Percentiles rank a stretch among this genome's conserved stretches.
These are phyloP conservation scores for Dimorphilus gyrociliatus DNA, from an alignment of 2,888 invertebrate genomes.

Conservation along the genomic window DNA sequence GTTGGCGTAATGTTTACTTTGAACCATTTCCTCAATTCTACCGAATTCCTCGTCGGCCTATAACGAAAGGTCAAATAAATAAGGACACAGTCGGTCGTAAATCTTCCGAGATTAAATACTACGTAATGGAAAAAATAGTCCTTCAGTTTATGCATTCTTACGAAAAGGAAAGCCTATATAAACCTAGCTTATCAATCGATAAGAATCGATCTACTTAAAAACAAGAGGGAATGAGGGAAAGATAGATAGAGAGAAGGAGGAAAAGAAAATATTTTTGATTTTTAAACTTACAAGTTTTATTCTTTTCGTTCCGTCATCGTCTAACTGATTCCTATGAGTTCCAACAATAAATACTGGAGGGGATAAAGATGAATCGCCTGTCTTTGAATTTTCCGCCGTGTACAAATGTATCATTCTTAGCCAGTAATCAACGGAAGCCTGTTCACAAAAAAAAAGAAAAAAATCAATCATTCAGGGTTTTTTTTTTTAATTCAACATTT, in stretches of 20 bases:
- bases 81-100: not conserved
- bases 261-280: too few relatives aligned
- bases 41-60: slow-evolving; percentile 32
- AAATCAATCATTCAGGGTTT: not conserved
- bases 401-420: slow-evolving; percentile 30
- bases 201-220: too few relatives aligned
- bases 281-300: too few relatives aligned
- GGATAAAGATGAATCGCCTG: slow-evolving; percentile 18
- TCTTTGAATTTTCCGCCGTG: slow-evolving; percentile 20
- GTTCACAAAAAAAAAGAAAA: not conserved
- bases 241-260: too few relatives aligned
- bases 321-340: slow-evolving; percentile 30
- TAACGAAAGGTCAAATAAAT: slow-evolving; percentile 3
- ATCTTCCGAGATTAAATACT: too few relatives aligned
- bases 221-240: too few relatives aligned
- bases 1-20: slow-evolving; percentile 29
- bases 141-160: too few relatives aligned
- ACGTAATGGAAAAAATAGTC: too few relatives aligned
- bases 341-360: slow-evolving; percentile 38
- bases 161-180: too few relatives aligned
- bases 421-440: slow-evolving; percentile 32
- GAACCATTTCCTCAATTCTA: slow-evolving; percentile 23
- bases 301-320: too few relatives aligned
- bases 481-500: not conserved
- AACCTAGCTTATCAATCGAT: too few relatives aligned